Percentiles rank a stretch among this genome's conserved stretches.
phyloP scores from a whole-genome alignment of 1,140 invertebrate genomes.

The Drepana arcuata region DNA sequence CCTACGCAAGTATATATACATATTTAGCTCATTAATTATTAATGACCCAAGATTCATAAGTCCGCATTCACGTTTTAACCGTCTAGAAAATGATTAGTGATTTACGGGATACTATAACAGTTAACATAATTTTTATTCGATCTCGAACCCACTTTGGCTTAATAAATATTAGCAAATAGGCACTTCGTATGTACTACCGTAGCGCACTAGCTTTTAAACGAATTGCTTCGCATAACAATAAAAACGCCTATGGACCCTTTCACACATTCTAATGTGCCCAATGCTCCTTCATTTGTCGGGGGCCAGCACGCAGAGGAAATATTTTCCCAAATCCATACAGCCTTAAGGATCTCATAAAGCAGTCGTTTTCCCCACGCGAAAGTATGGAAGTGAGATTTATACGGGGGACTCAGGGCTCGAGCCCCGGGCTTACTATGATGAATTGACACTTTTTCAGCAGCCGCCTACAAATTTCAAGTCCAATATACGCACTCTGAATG shows the following conservation, averaged over 20 bases:
- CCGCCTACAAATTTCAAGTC: constrained; percentile 61
- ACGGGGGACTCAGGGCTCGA: constrained; percentile 59
- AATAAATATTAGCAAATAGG: constrained; percentile 68
- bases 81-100: too few species aligned
- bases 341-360: constrained; percentile 73
- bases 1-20: too few species aligned
- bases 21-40: too few species aligned
- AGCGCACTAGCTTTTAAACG: constrained; percentile 66
- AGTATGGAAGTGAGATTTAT: constrained; percentile 73
- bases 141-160: constrained; percentile 27
- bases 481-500: constrained; percentile 61
- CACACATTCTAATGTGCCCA: constrained; percentile 66
- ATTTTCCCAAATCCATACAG: constrained; percentile 73
- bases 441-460: constrained; percentile 68
- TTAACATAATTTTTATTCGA: too few species aligned
- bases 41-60: constrained; percentile 3
- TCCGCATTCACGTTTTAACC: constrained; percentile 13
- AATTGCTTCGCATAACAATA: constrained; percentile 69
- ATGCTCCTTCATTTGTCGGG: constrained; percentile 65
- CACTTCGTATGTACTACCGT: constrained; percentile 51
- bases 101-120: too few species aligned
- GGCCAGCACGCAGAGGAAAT: constrained; percentile 67
- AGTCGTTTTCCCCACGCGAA: constrained; percentile 68
- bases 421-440: constrained; percentile 65
- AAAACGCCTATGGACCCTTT: constrained; percentile 60